Base-by-base conservation (phyloP, 2,113 vertebrate genomes). In the Myodes glareolus region DNA sequence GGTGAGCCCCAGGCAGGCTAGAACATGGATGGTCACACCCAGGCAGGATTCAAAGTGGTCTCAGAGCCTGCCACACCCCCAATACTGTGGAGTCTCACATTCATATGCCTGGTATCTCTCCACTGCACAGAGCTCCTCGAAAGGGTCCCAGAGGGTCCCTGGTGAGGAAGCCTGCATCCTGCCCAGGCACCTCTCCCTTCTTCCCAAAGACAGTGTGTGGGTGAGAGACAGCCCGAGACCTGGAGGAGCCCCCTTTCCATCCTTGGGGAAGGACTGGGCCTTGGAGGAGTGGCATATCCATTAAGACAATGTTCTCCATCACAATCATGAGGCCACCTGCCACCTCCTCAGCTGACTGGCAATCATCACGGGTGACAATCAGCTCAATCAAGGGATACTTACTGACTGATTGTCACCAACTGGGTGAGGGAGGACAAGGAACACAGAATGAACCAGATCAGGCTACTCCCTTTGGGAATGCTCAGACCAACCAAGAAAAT, bases 91-190 rank as follows among this genome's bases (percentile, higher is more conserved):
- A 55, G 47, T 11, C 7, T 31, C 27, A 12, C 8, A 1, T 21
- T 19, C 3, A 0, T 4, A 16, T 0, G 1, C n/a, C 27, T 29
- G 17, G 0, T 23, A n/a, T 61, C 25, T 61, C 25, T 25, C 19
- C 25, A 14, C 45, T 42, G 3, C 0, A 72, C 3, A 45, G 45
- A 36, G 36, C 50, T 76, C 36, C 58, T 5, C 3, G 47, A 85
- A 61, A 0, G 0, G 67, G 23, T 13, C 47, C 55, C 31, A 3
- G 0, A 33, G 50, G 61, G 11, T 19, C 5, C 29, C 75, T 45
- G 33, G 61, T 10, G 39, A 90, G 78, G 23, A 36, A 58, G n/a
- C 21, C 67, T 45, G 6, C 63, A 31, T 7, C 29, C 61, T n/a
- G 3, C 3, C 5, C 2, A 4, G 13, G 2, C 45, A 61, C n/a